Evolutionary conservation across 2,888 invertebrate species (phyloP), one percentile per base, ranked within the genome.

Genomic region (Diarsia brunnea): DNA sequence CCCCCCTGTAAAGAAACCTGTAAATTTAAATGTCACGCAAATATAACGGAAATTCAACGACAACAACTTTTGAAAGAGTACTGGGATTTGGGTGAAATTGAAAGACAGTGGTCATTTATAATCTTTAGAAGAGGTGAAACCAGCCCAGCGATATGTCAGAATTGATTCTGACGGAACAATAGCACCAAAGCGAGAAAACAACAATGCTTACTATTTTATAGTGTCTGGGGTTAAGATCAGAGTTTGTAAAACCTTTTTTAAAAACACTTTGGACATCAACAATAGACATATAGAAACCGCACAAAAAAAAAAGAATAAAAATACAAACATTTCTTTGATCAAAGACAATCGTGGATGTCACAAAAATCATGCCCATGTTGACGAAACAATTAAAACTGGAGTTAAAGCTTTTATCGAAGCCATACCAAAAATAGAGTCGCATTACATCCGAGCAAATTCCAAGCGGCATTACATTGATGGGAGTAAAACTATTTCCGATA

Each of bases 281-380:
- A 75, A 84, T 27, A 58, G 79, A 31, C 79, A 79, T 45, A 84
- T 84, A 63, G 64, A 73, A 53, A 85, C 84, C 1, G 69, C 73
- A 12, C 69, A 31, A 85, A 89, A 81, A 60, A 76, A 75, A 72
- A 79, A 69, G 84, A 87, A 81, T 78, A 86, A 81, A 67, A 77
- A 58, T 82, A 86, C 73, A 67, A 82, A 71, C 58, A 53, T 75
- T 85, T 87, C 75, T 64, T 69, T 16, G 68, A 84, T 70, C 83
- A 89, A 84, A 87, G 85, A 75, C 64, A 75, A 60, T 67, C 86
- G 53, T 86, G 78, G 61, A 73, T 70, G 24, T 68, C 68, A 68
- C 55, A 43, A 43, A 58, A 58, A 68, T 58, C 68, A 68, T 38
- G 38, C 21, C n/a, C 21, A 51, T 31, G 66, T 67, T 38, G 66